These are phyloP conservation scores for Troilus luridus DNA, from an alignment of 2,888 invertebrate genomes.

Conservation along the genomic window DNA sequence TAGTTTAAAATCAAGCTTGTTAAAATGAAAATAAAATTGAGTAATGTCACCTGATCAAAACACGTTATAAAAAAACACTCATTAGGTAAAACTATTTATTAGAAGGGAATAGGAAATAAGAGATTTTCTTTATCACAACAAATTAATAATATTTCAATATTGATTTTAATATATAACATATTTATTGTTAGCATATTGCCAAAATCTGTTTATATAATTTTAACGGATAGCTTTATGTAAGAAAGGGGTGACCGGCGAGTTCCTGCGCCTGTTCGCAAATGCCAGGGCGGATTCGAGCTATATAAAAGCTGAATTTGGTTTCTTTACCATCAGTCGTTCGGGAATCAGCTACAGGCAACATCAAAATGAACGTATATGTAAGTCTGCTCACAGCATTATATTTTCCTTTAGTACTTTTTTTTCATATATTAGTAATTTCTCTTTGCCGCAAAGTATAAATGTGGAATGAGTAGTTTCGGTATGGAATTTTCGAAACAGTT, in stretches of 20 bases:
- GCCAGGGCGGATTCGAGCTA: background rate
- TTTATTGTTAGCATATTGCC: background rate
- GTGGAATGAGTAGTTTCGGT: too few species aligned
- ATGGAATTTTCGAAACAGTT: too few species aligned
- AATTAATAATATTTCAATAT: background rate
- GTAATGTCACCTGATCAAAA: too few species aligned
- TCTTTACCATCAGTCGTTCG: background rate
- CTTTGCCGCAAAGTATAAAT: too few species aligned
- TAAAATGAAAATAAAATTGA: too few species aligned
- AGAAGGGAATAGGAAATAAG: background rate
- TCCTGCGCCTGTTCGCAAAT: background rate
- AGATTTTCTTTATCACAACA: too few species aligned
- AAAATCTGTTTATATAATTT: background rate
- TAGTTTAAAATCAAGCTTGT: too few species aligned
- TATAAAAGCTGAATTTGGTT: background rate
- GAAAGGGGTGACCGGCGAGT: background rate
- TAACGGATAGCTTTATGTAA: slow-evolving; percentile 9
- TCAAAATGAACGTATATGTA: background rate
- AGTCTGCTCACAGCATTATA: background rate
- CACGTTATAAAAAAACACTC: background rate
- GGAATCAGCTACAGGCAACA: background rate
- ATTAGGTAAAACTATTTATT: background rate
- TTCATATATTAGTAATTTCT: too few species aligned
- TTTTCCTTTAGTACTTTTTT: too few species aligned
- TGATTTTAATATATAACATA: background rate